Percentiles rank a stretch among this genome's conserved stretches.
These are phyloP conservation scores for Mormyrops attenuatus DNA, from an alignment of 2,797 vertebrate genomes.

Conservation along the genomic window DNA sequence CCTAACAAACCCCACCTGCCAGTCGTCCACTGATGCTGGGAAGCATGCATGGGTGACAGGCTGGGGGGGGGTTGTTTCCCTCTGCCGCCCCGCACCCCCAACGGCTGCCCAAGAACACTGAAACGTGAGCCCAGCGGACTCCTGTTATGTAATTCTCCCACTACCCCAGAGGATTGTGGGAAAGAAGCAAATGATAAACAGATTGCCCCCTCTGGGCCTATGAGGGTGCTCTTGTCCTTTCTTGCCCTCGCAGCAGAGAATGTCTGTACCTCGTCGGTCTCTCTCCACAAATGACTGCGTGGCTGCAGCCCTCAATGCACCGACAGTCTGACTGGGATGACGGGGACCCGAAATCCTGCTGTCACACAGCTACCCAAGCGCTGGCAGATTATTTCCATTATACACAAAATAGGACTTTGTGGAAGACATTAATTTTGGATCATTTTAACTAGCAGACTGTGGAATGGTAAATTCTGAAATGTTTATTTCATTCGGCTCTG, in stretches of 20 bases:
- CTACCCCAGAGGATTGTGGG: constrained; percentile 43
- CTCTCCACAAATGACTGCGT: constrained; percentile 44
- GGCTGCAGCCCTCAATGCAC: constrained; percentile 19
- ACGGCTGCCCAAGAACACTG: background rate
- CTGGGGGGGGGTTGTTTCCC: background rate
- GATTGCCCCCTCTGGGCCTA: constrained; percentile 40
- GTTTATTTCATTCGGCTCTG: background rate
- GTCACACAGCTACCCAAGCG: background rate
- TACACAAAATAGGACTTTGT: background rate
- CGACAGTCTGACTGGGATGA: constrained; percentile 8
- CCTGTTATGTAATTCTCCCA: constrained; percentile 43
- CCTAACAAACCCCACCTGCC: constrained; percentile 33
- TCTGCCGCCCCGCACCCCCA: background rate
- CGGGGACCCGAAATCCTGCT: background rate
- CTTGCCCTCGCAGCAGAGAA: constrained; percentile 11
- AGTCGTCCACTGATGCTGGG: constrained; percentile 30
- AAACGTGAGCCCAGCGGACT: constrained; percentile 34
- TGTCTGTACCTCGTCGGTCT: constrained; percentile 43
- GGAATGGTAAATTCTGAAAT: background rate
- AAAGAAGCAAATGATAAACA: constrained; percentile 40
- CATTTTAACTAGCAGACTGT: background rate
- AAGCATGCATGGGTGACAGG: background rate
- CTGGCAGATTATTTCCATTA: background rate
- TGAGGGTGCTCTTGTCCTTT: constrained; percentile 28
- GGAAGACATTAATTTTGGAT: background rate